These are phyloP conservation scores for Euschistus heros DNA, from an alignment of 1,140 invertebrate species.

Conservation along the genomic window DNA sequence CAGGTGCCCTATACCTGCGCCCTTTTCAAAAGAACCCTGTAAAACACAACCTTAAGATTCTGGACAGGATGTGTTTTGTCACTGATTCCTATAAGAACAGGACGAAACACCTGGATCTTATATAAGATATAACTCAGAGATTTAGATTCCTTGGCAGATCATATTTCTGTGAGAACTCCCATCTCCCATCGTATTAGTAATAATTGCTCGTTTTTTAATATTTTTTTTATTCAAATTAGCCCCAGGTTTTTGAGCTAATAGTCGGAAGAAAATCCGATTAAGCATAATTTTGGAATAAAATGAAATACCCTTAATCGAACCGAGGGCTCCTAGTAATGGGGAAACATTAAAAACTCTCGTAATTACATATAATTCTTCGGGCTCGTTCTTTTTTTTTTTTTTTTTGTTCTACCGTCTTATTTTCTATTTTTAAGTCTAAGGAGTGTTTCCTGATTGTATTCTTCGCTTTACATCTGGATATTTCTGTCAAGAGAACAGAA, in stretches of 20 bases:
- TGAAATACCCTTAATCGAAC: conserved; percentile 8
- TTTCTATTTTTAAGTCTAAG: too few relatives aligned
- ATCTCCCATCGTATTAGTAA: neutral
- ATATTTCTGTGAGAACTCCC: neutral
- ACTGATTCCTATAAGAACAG: too few relatives aligned
- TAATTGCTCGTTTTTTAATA: neutral
- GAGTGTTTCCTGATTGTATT: too few relatives aligned
- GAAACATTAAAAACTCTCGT: conserved; percentile 6
- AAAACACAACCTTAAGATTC: too few relatives aligned
- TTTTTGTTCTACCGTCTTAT: neutral
- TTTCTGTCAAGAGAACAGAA: too few relatives aligned
- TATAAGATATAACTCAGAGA: too few relatives aligned
- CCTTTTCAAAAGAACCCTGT: too few relatives aligned
- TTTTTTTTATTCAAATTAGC: conserved; percentile 10
- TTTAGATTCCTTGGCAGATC: neutral
- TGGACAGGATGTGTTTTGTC: too few relatives aligned
- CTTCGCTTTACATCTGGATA: too few relatives aligned
- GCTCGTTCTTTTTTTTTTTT: neutral
- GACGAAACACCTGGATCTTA: too few relatives aligned
- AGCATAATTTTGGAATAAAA: conserved; percentile 7
- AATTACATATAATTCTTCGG: conserved; percentile 3
- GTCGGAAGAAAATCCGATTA: neutral
- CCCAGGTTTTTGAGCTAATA: conserved; percentile 7
- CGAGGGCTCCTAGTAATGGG: neutral
- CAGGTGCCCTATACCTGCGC: too few relatives aligned